A percentile compares a stretch with the other conserved stretches of the same genome.
Evolutionary conservation across 2,113 vertebrate species (phyloP).

Genomic region (Prunella himalayana): DNA sequence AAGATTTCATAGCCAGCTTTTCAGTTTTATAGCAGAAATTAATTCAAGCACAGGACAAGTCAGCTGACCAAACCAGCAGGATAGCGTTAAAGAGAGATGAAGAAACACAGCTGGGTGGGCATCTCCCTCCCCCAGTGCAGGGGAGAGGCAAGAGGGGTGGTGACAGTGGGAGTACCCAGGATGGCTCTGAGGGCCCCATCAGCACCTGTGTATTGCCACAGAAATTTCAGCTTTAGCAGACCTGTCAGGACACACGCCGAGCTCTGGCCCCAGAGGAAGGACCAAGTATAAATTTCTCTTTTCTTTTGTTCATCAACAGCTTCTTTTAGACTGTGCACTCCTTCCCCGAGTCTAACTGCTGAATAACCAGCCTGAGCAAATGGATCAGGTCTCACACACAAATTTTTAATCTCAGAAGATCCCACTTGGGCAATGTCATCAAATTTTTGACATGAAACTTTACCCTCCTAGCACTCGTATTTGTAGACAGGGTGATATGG

Average conservation of each 20-base stretch:
- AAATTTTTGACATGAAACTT: background rate
- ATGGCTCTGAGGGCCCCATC: rapidly evolving
- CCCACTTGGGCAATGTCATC: background rate
- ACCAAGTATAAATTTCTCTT: background rate
- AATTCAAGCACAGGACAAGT: background rate
- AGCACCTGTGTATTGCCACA: rapidly evolving
- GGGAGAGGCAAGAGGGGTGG: rapidly evolving
- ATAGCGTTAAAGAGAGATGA: background rate
- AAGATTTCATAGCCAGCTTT: background rate
- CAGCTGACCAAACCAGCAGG: background rate
- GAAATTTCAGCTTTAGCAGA: background rate
- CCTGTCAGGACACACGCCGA: background rate
- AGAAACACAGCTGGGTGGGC: background rate
- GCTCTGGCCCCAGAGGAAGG: background rate
- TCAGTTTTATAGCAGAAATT: background rate
- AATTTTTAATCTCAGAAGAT: background rate
- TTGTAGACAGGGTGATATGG: too few relatives aligned
- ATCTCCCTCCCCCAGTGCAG: background rate
- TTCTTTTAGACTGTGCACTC: background rate
- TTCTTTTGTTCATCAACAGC: background rate
- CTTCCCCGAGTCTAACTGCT: background rate
- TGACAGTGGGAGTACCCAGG: background rate
- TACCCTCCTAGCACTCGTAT: rapidly evolving
- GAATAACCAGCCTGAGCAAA: background rate
- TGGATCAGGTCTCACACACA: background rate